These are phyloP conservation scores for Agapornis canus DNA, from an alignment of 2,797 vertebrate species.

Conservation along the genomic window DNA sequence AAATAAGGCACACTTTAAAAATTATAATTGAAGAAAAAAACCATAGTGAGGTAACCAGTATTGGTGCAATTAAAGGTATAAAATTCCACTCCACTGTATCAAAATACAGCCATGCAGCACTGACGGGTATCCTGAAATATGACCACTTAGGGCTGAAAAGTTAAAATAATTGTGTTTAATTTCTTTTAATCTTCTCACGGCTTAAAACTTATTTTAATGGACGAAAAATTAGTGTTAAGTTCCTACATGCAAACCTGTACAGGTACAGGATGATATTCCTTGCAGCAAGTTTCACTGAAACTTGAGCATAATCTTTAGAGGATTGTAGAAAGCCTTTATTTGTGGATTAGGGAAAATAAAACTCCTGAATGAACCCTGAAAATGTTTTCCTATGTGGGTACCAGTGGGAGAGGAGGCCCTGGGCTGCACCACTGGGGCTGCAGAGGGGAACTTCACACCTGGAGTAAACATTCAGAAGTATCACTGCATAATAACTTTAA, in stretches of 20 bases:
- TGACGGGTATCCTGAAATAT: background rate
- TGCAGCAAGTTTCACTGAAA: background rate
- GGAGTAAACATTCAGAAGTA: background rate
- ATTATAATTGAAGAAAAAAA: background rate
- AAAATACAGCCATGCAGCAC: background rate
- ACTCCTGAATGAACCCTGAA: too few relatives aligned
- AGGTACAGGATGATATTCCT: too few relatives aligned
- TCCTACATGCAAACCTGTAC: background rate
- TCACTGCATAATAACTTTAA: background rate
- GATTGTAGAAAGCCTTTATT: background rate
- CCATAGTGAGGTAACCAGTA: background rate
- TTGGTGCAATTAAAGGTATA: background rate
- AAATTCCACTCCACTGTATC: background rate
- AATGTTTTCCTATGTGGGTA: background rate
- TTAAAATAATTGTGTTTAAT: background rate
- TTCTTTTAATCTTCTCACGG: background rate
- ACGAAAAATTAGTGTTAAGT: background rate
- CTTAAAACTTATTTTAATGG: background rate
- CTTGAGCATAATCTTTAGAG: background rate
- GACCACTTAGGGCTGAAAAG: background rate
- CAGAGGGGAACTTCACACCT: background rate
- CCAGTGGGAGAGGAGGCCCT: rapidly evolving
- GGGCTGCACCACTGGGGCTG: background rate
- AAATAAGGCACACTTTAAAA: background rate
- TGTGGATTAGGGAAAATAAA: background rate